Evolutionary conservation across 2,113 vertebrate species (phyloP).

Genomic region (Pelecanoides urinatrix): DNA sequence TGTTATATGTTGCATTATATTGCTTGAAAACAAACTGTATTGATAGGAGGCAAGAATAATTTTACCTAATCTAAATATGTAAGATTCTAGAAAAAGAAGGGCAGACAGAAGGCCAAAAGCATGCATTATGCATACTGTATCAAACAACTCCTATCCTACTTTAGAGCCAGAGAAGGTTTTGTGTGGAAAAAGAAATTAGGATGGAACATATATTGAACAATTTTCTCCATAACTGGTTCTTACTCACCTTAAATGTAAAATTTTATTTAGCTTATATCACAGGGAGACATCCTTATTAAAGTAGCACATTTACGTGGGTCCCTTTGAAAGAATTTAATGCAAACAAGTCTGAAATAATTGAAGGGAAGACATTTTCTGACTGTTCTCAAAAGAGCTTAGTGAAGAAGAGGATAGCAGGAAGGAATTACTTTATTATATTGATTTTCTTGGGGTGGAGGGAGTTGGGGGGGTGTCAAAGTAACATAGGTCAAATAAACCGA

Average conservation of each 20-base stretch:
- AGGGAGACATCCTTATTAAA: slow-evolving; percentile 81
- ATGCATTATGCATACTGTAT: slow-evolving; percentile 94
- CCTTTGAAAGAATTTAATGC: slow-evolving; percentile 84
- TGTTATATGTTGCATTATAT: background rate
- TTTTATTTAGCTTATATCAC: slow-evolving; percentile 88
- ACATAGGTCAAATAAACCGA: slow-evolving; percentile 88
- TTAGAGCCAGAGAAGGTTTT: slow-evolving; percentile 71
- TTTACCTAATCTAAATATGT: slow-evolving; percentile 86
- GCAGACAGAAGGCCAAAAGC: slow-evolving; percentile 68
- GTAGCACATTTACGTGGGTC: slow-evolving; percentile 75
- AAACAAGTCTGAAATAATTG: slow-evolving; percentile 95
- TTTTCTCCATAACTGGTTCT: slow-evolving; percentile 91
- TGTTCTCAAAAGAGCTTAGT: slow-evolving; percentile 83
- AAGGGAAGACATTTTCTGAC: slow-evolving; percentile 84
- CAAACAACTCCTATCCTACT: slow-evolving; percentile 80
- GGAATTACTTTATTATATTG: slow-evolving; percentile 94
- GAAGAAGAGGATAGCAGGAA: slow-evolving; percentile 82
- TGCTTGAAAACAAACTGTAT: slow-evolving; percentile 53
- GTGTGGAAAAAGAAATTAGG: slow-evolving; percentile 86
- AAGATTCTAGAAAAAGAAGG: slow-evolving; percentile 83
- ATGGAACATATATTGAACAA: slow-evolving; percentile 89
- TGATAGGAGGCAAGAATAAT: slow-evolving; percentile 78
- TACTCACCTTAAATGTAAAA: slow-evolving; percentile 91
- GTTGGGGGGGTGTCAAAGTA: too few species aligned
- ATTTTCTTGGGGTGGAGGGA: too few species aligned